Evolutionary conservation across 2,888 invertebrate genomes (phyloP).

Genomic region (Drosophila helvetica): DNA sequence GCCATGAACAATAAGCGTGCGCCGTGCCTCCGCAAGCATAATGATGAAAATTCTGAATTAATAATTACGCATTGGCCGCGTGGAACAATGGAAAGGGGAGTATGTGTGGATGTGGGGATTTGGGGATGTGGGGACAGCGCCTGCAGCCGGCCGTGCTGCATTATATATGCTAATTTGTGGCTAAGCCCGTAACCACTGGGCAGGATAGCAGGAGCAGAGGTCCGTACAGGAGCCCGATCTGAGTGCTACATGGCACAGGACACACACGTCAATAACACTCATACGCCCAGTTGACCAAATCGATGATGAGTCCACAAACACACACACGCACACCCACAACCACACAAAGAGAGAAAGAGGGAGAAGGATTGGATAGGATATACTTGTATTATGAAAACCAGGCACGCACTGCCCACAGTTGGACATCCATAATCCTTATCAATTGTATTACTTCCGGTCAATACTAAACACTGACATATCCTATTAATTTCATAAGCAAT

Average conservation of each 20-base stretch:
- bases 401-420: conserved; percentile 51
- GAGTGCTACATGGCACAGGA: conserved; percentile 20
- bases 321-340: too few relatives aligned
- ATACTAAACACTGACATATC: conserved; percentile 80
- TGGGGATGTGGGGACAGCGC: not conserved
- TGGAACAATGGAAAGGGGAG: conserved; percentile 8
- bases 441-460: conserved; percentile 80
- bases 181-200: conserved; percentile 39
- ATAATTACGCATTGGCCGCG: conserved; percentile 61
- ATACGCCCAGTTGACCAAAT: conserved; percentile 74
- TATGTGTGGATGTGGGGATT: not conserved
- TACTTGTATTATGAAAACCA: conserved; percentile 46
- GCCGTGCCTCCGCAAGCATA: conserved; percentile 52
- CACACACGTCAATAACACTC: conserved; percentile 70
- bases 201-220: not conserved
- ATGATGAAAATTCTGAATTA: conserved; percentile 75
- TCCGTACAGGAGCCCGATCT: too few relatives aligned
- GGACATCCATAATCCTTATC: conserved; percentile 75
- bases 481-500: conserved; percentile 80
- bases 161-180: conserved; percentile 61
- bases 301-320: conserved; percentile 46
- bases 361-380: not conserved
- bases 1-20: conserved; percentile 51
- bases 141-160: conserved; percentile 33
- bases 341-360: not conserved